Percentiles rank a stretch among this genome's conserved stretches.
These are phyloP conservation scores for Eumerus sabulonum DNA, from an alignment of 2,888 invertebrate species.

Conservation along the genomic window DNA sequence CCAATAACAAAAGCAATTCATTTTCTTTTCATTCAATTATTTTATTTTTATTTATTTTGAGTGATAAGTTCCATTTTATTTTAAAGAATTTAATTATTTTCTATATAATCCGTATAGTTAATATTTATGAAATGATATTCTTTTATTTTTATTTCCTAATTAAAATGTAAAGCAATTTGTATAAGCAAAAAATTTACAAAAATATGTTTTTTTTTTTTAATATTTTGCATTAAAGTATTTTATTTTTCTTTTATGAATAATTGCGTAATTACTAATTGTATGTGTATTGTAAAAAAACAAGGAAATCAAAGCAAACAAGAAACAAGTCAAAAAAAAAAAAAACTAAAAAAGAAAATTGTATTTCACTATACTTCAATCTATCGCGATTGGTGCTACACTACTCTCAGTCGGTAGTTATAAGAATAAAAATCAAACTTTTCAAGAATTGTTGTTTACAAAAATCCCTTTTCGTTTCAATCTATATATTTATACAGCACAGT, in stretches of 20 bases:
- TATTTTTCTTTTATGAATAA: conserved; percentile 58
- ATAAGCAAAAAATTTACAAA: conserved; percentile 70
- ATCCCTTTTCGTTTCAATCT: conserved; percentile 29
- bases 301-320: conserved; percentile 30
- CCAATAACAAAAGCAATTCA: conserved; percentile 56
- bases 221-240: conserved; percentile 65
- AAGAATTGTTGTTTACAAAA: too few relatives aligned
- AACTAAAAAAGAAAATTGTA: too few relatives aligned
- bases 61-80: conserved; percentile 57
- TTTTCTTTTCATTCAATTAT: conserved; percentile 29
- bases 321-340: conserved; percentile 27
- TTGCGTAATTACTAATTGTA: conserved; percentile 50
- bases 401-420: conserved; percentile 31
- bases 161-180: conserved; percentile 64
- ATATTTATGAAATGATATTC: conserved; percentile 62
- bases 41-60: conserved; percentile 45
- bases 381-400: conserved; percentile 27
- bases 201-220: conserved; percentile 69
- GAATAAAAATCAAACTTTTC: too few relatives aligned
- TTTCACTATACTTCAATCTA: conserved; percentile 48
- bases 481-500: conserved; percentile 60
- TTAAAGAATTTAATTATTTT: conserved; percentile 50
- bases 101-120: conserved; percentile 57
- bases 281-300: conserved; percentile 49
- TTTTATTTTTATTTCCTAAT: conserved; percentile 62